Evolutionary conservation across 2,113 vertebrate species (phyloP).

Genomic region (Brachionichthys hirsutus): DNA sequence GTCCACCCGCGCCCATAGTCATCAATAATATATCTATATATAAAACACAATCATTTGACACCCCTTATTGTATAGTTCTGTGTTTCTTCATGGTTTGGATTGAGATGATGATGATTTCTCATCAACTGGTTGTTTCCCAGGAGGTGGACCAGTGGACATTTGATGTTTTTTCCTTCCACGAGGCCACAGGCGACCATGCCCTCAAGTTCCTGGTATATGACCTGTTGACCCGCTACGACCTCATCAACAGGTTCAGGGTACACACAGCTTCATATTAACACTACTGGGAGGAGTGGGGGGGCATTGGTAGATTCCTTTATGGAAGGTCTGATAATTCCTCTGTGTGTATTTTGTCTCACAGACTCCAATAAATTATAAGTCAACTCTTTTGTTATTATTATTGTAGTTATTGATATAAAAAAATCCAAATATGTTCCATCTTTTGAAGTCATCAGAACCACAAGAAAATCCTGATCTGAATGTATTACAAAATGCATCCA

Average conservation of each 20-base stretch:
- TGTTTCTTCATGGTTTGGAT: not conserved
- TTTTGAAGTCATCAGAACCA: too few species aligned
- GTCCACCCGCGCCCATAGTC: too few species aligned
- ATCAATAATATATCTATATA: too few species aligned
- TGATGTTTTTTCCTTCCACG: conserved; percentile 93
- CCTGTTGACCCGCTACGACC: conserved; percentile 96
- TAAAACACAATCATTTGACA: too few species aligned
- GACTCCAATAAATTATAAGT: too few species aligned
- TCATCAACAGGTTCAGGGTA: conserved; percentile 97
- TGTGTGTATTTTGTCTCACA: too few species aligned
- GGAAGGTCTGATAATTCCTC: not conserved
- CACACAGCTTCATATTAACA: conserved; percentile 22
- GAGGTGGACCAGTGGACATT: conserved; percentile 98
- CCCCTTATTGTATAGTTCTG: too few species aligned
- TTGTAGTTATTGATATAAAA: too few species aligned
- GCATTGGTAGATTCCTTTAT: not conserved
- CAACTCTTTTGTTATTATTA: too few species aligned
- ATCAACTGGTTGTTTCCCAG: conserved; percentile 68
- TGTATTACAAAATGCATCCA: too few species aligned
- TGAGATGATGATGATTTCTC: not conserved
- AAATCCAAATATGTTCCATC: too few species aligned
- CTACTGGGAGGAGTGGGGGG: not conserved
- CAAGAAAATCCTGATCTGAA: too few species aligned
- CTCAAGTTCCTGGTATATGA: conserved; percentile 98
- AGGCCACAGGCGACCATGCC: conserved; percentile 92